These are phyloP conservation scores for Magallana angulata DNA, from an alignment of 1,140 invertebrate genomes.

Conservation along the genomic window DNA sequence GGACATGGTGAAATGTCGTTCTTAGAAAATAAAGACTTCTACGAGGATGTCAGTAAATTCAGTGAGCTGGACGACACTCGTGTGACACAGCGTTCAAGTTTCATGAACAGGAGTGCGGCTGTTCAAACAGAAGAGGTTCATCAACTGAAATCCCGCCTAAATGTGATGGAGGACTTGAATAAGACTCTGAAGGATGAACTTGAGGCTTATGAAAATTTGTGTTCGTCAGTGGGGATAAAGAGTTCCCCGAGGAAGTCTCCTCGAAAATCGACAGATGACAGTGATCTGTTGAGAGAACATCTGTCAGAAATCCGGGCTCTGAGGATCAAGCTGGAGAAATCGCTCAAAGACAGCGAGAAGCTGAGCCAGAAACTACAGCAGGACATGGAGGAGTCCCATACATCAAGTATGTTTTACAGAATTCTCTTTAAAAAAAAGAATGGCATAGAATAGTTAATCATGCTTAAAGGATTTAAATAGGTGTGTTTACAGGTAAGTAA, in stretches of 20 bases:
- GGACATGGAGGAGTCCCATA: slow-evolving; percentile 43
- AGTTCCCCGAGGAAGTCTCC: slow-evolving; percentile 56
- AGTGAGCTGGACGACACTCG: slow-evolving; percentile 26
- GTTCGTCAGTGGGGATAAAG: slow-evolving; percentile 64
- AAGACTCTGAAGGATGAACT: slow-evolving; percentile 78
- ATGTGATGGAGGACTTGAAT: slow-evolving; percentile 77
- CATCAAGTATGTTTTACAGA: background rate
- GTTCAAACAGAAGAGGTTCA: slow-evolving; percentile 42
- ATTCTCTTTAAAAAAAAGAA: too few relatives aligned
- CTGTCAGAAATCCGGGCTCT: slow-evolving; percentile 77
- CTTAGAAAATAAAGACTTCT: slow-evolving; percentile 10
- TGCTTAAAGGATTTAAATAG: too few relatives aligned
- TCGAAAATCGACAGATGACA: slow-evolving; percentile 50
- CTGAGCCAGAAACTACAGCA: slow-evolving; percentile 69
- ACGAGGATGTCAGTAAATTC: background rate
- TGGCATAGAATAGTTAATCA: too few relatives aligned
- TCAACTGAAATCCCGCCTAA: slow-evolving; percentile 45
- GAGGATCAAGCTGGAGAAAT: slow-evolving; percentile 76
- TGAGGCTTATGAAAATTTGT: slow-evolving; percentile 67
- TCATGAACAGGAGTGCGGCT: slow-evolving; percentile 20
- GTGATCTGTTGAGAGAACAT: slow-evolving; percentile 71
- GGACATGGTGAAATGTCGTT: background rate
- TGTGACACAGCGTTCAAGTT: slow-evolving; percentile 18
- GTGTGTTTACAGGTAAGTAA: too few relatives aligned
- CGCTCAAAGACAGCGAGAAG: slow-evolving; percentile 75